Base-by-base conservation (phyloP, 2,888 invertebrate species). In the Eristalis intricaria region DNA sequence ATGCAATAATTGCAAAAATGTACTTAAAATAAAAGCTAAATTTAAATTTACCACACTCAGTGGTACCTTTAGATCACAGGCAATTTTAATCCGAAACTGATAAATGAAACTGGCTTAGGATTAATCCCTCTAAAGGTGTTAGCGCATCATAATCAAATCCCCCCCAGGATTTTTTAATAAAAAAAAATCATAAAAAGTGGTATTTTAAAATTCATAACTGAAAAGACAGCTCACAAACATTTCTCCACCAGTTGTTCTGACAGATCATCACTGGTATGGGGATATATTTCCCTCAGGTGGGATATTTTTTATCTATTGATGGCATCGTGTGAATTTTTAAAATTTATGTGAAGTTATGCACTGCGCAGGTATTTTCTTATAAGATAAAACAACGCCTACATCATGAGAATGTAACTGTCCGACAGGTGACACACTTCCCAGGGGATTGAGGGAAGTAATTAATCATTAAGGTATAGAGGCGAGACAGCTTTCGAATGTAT, bases 311-410 rank as follows among this genome's bases (percentile, higher is more conserved):
- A 38, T 23, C 60, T 8, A n/a, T 5, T 7, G 58, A 70, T 70
- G 58, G 38, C 26, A 60, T 60, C 15, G 35, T 60, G 38, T 70
- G 35, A 15, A 60, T 35, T 70, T 70, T 70, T 23, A 38, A 60
- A 10, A 7, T 38, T 38, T 1, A 15, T 71, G 23, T 40, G 60
- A 38, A 1, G 61, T 38, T 32, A 65, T 65, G 58, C 58, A 35
- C 23, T 26, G 75, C 66, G 75, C 75, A 66, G 38, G 38, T 66
- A 58, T n/a, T 40, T 56, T 56, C 26, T n/a, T 70, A 29, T 29
- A 22, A 58, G 19, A 22, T 56, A 26, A 66, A 38, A 65, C 66
- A 58, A 65, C 58, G 75, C 64, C 75, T 64, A 75, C 56, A 65
- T 13, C 19, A 63, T 22, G 22, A n/a, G 43, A 66, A 60, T 26